Evolutionary conservation across 2,113 vertebrate species (phyloP).

Genomic region (Lichenostomus cassidix): DNA sequence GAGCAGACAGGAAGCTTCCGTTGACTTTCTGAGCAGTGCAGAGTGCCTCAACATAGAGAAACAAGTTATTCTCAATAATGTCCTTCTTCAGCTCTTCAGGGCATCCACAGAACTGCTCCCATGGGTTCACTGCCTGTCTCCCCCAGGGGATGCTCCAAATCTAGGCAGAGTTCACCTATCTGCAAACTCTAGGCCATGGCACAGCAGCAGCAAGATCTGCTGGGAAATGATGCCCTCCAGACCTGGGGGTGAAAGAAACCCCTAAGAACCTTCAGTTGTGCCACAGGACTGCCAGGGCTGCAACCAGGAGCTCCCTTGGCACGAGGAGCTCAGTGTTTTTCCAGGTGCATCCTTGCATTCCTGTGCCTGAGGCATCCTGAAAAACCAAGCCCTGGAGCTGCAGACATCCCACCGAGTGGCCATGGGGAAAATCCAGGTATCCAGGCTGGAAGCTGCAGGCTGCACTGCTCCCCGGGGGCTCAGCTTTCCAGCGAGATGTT

Average conservation of each 20-base stretch:
- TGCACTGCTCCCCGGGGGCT: not conserved
- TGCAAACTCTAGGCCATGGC: accelerated
- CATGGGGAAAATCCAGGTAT: not conserved
- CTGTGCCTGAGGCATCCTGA: not conserved
- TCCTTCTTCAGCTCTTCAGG: not conserved
- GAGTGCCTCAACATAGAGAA: accelerated
- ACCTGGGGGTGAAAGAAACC: not conserved
- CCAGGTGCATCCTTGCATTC: not conserved
- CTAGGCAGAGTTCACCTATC: accelerated
- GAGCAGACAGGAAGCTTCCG: not conserved
- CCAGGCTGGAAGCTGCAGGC: not conserved
- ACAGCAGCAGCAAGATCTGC: not conserved
- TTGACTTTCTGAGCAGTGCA: accelerated
- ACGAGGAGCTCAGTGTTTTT: accelerated
- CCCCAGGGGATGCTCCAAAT: not conserved
- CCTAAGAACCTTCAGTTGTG: not conserved
- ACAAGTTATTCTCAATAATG: not conserved
- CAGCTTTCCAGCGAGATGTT: not conserved
- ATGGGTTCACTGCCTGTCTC: not conserved
- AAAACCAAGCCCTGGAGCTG: not conserved
- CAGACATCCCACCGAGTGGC: accelerated
- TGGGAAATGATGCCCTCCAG: accelerated
- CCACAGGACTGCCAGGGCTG: accelerated
- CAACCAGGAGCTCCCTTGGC: not conserved
- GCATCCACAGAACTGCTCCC: not conserved